These are phyloP conservation scores for Synergus japonicus DNA, from an alignment of 2,888 invertebrate genomes.

Conservation along the genomic window DNA sequence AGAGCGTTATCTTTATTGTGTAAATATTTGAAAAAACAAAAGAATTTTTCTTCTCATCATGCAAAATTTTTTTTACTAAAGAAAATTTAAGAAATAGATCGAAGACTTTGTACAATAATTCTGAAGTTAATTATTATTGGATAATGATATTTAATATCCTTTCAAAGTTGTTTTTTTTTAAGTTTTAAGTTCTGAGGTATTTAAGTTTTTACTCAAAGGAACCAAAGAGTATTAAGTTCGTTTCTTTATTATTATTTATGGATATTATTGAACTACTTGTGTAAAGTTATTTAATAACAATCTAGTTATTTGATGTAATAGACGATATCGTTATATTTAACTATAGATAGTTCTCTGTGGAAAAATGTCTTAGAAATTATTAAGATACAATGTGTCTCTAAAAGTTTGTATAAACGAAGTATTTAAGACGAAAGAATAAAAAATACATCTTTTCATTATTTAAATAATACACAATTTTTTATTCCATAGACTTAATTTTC, in stretches of 20 bases:
- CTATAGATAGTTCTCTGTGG: background rate
- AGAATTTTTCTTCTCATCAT: background rate
- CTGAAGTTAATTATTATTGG: background rate
- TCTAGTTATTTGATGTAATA: background rate
- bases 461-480: background rate
- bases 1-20: background rate
- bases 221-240: slow-evolving; percentile 1
- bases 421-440: background rate
- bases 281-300: background rate
- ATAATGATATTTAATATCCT: background rate
- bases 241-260: background rate
- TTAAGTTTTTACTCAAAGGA: background rate
- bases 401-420: background rate
- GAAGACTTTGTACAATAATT: background rate
- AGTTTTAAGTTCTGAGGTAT: background rate
- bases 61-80: background rate
- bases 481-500: background rate
- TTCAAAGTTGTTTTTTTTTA: background rate
- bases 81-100: background rate
- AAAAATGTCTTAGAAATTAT: background rate
- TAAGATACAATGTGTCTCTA: background rate
- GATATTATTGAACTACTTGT: background rate
- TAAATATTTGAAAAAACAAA: background rate
- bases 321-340: background rate
- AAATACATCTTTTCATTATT: background rate